Evolutionary conservation across 2,888 invertebrate genomes (phyloP), one percentile per base, ranked within the genome.

Genomic region (Eurytoma adleriae): DNA sequence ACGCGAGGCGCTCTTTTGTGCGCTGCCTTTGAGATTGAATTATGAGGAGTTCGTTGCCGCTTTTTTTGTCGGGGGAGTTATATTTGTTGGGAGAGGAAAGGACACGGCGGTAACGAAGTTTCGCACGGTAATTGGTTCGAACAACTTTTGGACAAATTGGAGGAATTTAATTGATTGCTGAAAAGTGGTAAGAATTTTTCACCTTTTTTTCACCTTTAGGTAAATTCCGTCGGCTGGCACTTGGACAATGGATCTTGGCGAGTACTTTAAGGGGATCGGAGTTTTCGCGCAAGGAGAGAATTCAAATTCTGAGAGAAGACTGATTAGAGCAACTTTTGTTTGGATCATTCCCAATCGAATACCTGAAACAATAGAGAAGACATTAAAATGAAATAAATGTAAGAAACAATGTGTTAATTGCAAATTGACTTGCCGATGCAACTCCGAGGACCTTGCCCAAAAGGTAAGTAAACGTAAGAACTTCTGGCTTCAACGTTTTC

Each of bases 401-500:
- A 4, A 56, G 16, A 56, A 1, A 2, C n/a, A 56, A 14, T 56
- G 12, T 56, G 56, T n/a, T 50, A 20, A 67, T n/a, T n/a, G n/a
- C n/a, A n/a, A n/a, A n/a, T 14, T 56, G 27, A 54, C 68, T 82
- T 82, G 86, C 88, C 89, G 16, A 89, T 89, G 62, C 89, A 89
- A 70, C 86, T 81, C 73, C 88, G 81, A 7, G 88, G 88, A 2
- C 88, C 88, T 81, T 88, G 87, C 0, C 88, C 89, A 59, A 88
- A 89, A 1, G 88, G 87, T 27, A 89, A 67, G 82, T 87, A 89
- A 5, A 82, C 67, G 61, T 87, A 89, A 2, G 87, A 83, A 80
- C 88, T 87, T 67, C 88, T 84, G 7, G 73, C 5, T 3, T 85
- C 86, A 3, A 86, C 70, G 56, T 86, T 86, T 71, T 91, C 91